Percentiles rank a stretch among this genome's conserved stretches.
Conservation (phyloP, 2,888 invertebrate genomes). For the Eledona agricola region DNA sequence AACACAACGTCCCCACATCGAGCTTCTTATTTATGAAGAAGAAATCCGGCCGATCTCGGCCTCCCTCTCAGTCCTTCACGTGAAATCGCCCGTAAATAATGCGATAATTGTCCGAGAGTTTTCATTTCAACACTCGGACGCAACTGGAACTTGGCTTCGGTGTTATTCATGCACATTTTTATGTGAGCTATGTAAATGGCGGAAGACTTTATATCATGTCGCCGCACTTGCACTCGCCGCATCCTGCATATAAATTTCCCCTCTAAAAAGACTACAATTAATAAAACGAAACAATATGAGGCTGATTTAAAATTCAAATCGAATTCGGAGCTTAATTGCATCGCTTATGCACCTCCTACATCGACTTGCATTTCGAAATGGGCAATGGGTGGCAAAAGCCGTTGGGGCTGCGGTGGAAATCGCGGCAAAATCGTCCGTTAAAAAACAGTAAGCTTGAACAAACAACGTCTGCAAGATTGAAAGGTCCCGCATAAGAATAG, state of each 20-base stretch:
- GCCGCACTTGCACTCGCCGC: conserved; percentile 16
- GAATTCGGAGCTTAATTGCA: conserved; percentile 26
- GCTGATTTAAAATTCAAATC: conserved; percentile 28
- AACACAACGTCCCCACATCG: too few relatives aligned
- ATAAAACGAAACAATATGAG: conserved; percentile 27
- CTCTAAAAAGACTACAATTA: conserved; percentile 19
- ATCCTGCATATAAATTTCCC: conserved; percentile 24
- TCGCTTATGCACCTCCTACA: conserved; percentile 19
- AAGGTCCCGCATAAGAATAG: conserved; percentile 59
- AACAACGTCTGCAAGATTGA: conserved; percentile 51
- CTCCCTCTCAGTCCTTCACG: too few relatives aligned
- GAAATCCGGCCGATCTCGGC: too few relatives aligned
- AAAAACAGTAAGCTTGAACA: conserved; percentile 51
- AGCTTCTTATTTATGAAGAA: too few relatives aligned
- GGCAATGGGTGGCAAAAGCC: conserved; percentile 2
- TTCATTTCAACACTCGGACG: too few relatives aligned
- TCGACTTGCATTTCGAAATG: not conserved
- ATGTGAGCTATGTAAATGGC: conserved; percentile 16
- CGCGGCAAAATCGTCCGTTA: conserved; percentile 54
- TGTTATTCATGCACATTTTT: too few relatives aligned
- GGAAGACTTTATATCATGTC: conserved; percentile 17
- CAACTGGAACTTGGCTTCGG: too few relatives aligned
- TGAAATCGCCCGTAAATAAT: too few relatives aligned
- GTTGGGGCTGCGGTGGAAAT: conserved; percentile 34
- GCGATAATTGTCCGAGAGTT: too few relatives aligned